These are phyloP conservation scores for Polydrusus cervinus DNA, from an alignment of 2,888 invertebrate genomes.

Conservation along the genomic window DNA sequence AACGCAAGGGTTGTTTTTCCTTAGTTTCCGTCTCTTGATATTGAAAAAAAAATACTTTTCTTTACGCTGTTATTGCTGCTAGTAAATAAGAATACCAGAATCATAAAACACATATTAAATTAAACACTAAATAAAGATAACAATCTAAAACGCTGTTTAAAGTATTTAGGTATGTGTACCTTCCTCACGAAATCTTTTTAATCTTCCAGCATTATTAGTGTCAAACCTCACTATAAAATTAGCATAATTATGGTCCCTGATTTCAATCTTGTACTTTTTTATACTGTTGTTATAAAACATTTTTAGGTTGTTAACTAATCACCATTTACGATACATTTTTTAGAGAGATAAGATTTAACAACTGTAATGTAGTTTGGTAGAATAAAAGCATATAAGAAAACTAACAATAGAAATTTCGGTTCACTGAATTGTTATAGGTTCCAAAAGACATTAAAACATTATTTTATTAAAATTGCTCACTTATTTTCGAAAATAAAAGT, in stretches of 20 bases:
- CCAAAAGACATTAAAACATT: no score
- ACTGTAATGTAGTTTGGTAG: no score
- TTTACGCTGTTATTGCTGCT: background rate
- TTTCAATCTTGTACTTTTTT: constrained; percentile 37
- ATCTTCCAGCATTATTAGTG: constrained; percentile 43
- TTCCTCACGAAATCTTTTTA: constrained; percentile 32
- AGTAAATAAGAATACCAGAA: background rate
- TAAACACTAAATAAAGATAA: background rate
- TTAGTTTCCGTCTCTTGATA: no score
- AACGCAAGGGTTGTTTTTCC: no score
- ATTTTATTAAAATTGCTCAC: no score
- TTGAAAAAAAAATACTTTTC: no score
- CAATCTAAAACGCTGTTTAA: constrained; percentile 8
- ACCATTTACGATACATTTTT: background rate
- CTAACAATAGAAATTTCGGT: no score
- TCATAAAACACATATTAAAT: constrained; percentile 5
- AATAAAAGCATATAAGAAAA: no score
- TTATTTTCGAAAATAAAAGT: no score
- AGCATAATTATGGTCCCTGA: constrained; percentile 39
- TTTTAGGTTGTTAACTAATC: background rate
- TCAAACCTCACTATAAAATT: constrained; percentile 41
- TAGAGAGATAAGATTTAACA: background rate
- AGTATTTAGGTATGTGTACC: constrained; percentile 30
- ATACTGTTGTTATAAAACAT: background rate
- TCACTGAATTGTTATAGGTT: no score